phyloP scores from a whole-genome alignment of 2,113 vertebrate genomes.

The Dolichotis patagonum region DNA sequence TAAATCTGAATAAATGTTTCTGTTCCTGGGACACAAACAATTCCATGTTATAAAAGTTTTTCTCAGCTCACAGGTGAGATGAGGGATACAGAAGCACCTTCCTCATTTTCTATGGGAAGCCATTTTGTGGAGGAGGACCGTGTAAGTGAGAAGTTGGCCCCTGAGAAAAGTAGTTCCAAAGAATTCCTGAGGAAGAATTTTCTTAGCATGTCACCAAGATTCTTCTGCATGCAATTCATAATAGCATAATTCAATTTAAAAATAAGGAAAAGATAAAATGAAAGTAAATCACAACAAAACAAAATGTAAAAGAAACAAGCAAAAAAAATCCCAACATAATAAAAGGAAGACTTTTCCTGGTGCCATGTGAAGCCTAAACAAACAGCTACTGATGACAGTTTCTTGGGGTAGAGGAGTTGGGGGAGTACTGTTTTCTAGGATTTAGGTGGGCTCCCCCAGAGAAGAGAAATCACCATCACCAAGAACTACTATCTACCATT shows the following conservation, averaged over 20 bases:
- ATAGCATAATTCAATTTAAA: not conserved
- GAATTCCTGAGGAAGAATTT: not conserved
- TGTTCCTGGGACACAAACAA: not conserved
- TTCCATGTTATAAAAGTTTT: not conserved
- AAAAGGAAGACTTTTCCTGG: not conserved
- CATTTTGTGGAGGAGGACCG: not conserved
- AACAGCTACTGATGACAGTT: not conserved
- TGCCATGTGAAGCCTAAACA: not conserved
- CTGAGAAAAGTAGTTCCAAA: not conserved
- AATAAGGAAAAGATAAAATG: fast-evolving
- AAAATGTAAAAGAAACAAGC: not conserved
- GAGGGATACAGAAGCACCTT: too few species aligned
- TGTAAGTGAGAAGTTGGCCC: not conserved
- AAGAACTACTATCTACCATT: not conserved
- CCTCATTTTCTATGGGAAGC: not conserved
- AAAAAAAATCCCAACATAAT: not conserved
- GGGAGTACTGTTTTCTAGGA: not conserved
- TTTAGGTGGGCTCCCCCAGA: not conserved
- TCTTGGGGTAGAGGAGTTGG: not conserved
- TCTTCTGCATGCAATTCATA: not conserved
- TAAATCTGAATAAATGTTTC: not conserved
- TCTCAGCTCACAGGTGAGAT: not conserved
- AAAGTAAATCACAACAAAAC: not conserved
- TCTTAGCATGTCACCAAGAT: not conserved
- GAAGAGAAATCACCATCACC: conserved; percentile 8